A percentile compares a stretch with the other conserved stretches of the same genome.
Evolutionary conservation across 2,797 vertebrate genomes (phyloP).

Genomic region (Emys orbicularis): DNA sequence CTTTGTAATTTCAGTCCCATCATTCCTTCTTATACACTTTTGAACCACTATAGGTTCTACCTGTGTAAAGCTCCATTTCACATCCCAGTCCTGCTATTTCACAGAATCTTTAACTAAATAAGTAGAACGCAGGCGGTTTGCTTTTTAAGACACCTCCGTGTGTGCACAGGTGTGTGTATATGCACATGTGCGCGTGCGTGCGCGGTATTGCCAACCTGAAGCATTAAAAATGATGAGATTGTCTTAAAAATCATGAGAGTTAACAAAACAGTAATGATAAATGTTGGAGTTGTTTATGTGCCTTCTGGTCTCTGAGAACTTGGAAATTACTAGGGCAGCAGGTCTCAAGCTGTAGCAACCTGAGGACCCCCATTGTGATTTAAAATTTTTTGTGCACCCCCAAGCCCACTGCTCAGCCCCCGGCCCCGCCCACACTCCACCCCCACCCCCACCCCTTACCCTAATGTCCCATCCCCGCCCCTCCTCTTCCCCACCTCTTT

Average conservation of each 20-base stretch:
- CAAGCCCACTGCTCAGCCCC: no score
- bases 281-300: neutral
- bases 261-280: neutral
- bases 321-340: no score
- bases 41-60: neutral
- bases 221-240: neutral
- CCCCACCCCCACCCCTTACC: no score
- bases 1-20: neutral
- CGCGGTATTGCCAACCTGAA: neutral
- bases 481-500: no score
- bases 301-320: rapidly evolving
- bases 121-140: neutral
- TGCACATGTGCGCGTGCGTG: rapidly evolving
- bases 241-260: neutral
- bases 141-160: neutral
- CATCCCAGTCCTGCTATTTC: neutral
- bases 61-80: neutral
- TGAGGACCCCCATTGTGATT: no score
- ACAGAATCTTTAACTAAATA: neutral
- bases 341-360: no score
- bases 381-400: no score
- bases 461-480: no score
- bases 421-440: no score
- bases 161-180: neutral
- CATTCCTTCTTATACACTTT: constrained; percentile 2